Base-by-base conservation (phyloP, 2,797 vertebrate species). In the Arremon brunneinucha region DNA sequence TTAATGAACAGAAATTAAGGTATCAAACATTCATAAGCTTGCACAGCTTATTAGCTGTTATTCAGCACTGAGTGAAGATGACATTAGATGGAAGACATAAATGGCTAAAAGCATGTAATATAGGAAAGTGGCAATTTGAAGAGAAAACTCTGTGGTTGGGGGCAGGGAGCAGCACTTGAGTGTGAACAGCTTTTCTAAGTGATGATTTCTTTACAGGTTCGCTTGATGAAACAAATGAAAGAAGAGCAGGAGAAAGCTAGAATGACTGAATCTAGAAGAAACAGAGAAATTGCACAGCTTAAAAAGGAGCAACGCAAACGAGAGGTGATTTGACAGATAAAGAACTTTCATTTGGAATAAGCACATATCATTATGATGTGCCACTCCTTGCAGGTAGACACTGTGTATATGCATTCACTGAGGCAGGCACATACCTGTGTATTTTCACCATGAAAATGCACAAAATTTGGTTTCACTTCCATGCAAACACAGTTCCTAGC, bases 201-300 rank as follows among this genome's bases (percentile, higher is more conserved):
- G 41, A 37, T 83, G 27, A 27, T 18, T 26, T 79, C 53, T 90
- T 94, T 84, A 70, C 96, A 99, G 99, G 99, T 99, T 97, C 97
- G 96, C 26, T 97, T 99, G 84, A 99, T 99, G 99, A 99, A 99
- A 75, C 99, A 99, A 98, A 99, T 99, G 99, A 99, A 99, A 96
- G 99, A 99, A 95, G 99, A 99, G 70, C 99, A 99, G 97, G 99
- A 99, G 94, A 98, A 98, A 92, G 99, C 98, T 92, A 96, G 99
- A 89, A 97, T 98, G 92, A 97, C 98, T 6, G 99, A 99, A 92
- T 98, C 98, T 87, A 98, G 98, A 81, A 98, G 99, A 96, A 99
- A 99, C 64, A 97, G 99, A 92, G 99, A 99, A 97, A 99, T 99
- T 41, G 98, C 99, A 19, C 98, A 99, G 10, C 97, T 99, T 91